Conservation (phyloP, 2,888 invertebrate species). For the Merodon equestris region DNA sequence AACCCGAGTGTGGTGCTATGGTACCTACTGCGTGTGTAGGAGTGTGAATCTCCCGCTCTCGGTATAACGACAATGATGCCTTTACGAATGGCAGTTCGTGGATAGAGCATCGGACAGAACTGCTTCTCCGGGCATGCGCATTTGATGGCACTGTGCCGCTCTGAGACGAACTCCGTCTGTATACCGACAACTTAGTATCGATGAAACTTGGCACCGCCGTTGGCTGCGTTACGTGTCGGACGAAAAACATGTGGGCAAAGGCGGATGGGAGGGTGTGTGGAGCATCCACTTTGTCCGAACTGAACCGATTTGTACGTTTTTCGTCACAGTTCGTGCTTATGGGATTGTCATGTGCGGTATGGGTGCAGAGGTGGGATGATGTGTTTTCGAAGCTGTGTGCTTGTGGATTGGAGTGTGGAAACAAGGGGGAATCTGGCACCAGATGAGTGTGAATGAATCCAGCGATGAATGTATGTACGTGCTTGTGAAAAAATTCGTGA, state of each 20-base stretch:
- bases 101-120: slow-evolving; percentile 52
- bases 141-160: slow-evolving; percentile 17
- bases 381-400: too few relatives aligned
- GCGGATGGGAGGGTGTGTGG: not conserved
- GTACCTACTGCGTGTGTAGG: not conserved
- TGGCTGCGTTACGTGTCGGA: slow-evolving; percentile 30
- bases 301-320: slow-evolving; percentile 4
- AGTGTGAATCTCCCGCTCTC: slow-evolving; percentile 13
- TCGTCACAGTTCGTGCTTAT: too few relatives aligned
- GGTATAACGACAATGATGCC: slow-evolving; percentile 8
- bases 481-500: too few relatives aligned
- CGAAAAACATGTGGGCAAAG: slow-evolving; percentile 21
- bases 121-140: slow-evolving; percentile 65
- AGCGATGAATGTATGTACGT: too few relatives aligned
- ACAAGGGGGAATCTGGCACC: too few relatives aligned
- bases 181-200: not conserved
- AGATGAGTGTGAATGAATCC: too few relatives aligned
- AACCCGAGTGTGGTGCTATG: not conserved
- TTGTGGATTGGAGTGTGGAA: too few relatives aligned
- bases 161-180: not conserved
- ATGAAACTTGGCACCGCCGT: slow-evolving; percentile 50
- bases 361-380: too few relatives aligned
- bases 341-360: too few relatives aligned
- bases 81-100: not conserved
- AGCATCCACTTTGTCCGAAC: slow-evolving; percentile 41